These are phyloP conservation scores for Crossocerus cetratus DNA, from an alignment of 2,888 invertebrate genomes.

Conservation along the genomic window DNA sequence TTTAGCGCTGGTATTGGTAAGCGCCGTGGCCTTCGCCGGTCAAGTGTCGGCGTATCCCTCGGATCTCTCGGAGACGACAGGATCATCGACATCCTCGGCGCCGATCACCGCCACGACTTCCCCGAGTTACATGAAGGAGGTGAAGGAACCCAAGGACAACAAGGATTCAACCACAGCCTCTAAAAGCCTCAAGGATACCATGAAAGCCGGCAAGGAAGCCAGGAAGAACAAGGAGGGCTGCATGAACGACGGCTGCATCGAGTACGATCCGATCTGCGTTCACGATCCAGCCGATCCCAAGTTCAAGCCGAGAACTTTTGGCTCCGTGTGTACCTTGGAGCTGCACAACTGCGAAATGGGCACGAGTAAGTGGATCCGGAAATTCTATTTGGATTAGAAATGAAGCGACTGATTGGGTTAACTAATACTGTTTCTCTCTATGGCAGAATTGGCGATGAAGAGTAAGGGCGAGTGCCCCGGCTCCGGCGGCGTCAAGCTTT, in stretches of 20 bases:
- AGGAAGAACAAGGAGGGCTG: slow-evolving; percentile 82
- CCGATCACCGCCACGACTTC: slow-evolving; percentile 35
- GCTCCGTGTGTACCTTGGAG: slow-evolving; percentile 81
- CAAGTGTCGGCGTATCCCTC: slow-evolving; percentile 33
- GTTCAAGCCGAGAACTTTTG: slow-evolving; percentile 80
- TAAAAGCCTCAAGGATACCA: slow-evolving; percentile 69
- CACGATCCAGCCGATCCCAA: slow-evolving; percentile 80
- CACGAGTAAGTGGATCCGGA: slow-evolving; percentile 78
- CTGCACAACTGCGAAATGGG: slow-evolving; percentile 84
- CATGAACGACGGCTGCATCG: slow-evolving; percentile 68
- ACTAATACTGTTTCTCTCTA: neutral
- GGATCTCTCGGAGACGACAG: neutral
- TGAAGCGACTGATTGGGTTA: neutral
- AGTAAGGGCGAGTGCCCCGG: slow-evolving; percentile 83
- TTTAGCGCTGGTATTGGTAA: slow-evolving; percentile 55
- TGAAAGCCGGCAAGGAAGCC: slow-evolving; percentile 80
- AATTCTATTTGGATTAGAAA: neutral
- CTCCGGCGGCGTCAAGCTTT: slow-evolving; percentile 81
- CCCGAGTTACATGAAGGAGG: slow-evolving; percentile 48
- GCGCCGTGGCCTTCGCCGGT: slow-evolving; percentile 52
- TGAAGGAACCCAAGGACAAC: slow-evolving; percentile 62
- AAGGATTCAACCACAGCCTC: slow-evolving; percentile 59
- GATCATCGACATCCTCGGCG: slow-evolving; percentile 22
- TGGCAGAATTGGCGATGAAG: slow-evolving; percentile 79
- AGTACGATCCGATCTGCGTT: slow-evolving; percentile 82